phyloP scores from a whole-genome alignment of 1,140 invertebrate species.

The Solenopsis invicta region DNA sequence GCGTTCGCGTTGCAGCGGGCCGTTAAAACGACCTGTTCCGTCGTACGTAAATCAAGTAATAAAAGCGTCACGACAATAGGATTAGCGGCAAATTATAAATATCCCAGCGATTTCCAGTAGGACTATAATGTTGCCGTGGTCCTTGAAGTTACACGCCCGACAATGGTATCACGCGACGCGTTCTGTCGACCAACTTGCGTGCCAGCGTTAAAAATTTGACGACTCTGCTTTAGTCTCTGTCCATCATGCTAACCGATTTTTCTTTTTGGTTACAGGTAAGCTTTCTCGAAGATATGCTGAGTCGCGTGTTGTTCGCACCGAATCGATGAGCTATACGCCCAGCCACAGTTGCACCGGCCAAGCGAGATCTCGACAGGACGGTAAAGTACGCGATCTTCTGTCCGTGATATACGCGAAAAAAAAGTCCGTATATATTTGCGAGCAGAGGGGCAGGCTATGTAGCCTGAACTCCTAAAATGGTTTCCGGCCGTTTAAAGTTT shows the following conservation, averaged over 20 bases:
- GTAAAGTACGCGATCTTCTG: conserved; percentile 30
- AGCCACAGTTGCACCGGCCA: not conserved
- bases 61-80: conserved; percentile 57
- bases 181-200: not conserved
- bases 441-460: conserved; percentile 45
- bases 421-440: conserved; percentile 68
- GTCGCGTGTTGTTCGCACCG: not conserved
- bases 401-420: conserved; percentile 67
- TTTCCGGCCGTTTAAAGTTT: conserved; percentile 78
- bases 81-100: conserved; percentile 59
- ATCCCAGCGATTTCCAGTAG: conserved; percentile 17
- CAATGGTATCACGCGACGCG: conserved; percentile 24
- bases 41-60: conserved; percentile 54
- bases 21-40: conserved; percentile 33
- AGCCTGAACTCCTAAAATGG: conserved; percentile 77
- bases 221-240: not conserved
- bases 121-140: not conserved
- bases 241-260: not conserved
- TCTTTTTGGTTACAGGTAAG: conserved; percentile 69
- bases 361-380: conserved; percentile 40
- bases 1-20: conserved; percentile 43
- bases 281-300: conserved; percentile 3
- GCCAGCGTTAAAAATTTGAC: conserved; percentile 19
- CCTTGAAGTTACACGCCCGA: conserved; percentile 31
- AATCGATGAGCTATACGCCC: not conserved